Base-by-base conservation (phyloP, 1,140 invertebrate species). In the Tetramorium alpestre region DNA sequence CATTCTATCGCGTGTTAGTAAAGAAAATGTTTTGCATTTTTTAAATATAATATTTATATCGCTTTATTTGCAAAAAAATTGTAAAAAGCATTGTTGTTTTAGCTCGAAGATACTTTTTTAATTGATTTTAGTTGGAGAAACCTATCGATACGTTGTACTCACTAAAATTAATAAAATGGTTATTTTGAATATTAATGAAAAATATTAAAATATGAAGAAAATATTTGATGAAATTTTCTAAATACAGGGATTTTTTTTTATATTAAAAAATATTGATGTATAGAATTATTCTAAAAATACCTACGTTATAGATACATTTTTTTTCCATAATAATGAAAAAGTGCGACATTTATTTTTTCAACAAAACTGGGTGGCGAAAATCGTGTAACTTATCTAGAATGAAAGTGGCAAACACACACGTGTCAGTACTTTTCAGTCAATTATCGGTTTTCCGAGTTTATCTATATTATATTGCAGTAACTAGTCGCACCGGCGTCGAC, bases 401-500 rank as follows among this genome's bases (percentile, higher is more conserved):
- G 38, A 13, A 84, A 75, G 44, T 84, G 41, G 13, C 41, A 16
- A 49, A 60, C 41, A 69, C 13, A 47, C 65, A 69, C 54, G 54
- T 84, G 54, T 75, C 69, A 47, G 54, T 47, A 49, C 25, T 75
- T 75, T 84, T 84, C 80, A 84, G 54, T 84, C 69, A 73, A 84
- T 84, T 84, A 84, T 84, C 44, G 69, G 51, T 60, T 82, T 82
- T 82, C 54, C 54, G 67, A 82, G 51, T 69, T 41, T 58, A 47
- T 73, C 18, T 54, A 84, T 62, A 60, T 75, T 73, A 49, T n/a
- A 13, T 60, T 84, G 80, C 51, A 49, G n/a, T 60, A 84, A 84
- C 80, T 60, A 84, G 41, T 84, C 58, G 11, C 22, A 84, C 41
- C 13, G 18, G 49, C 16, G 65, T 72, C 78, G 41, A 73, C 41